Base-by-base conservation (phyloP, 2,888 invertebrate genomes). In the Lithophane leautieri region DNA sequence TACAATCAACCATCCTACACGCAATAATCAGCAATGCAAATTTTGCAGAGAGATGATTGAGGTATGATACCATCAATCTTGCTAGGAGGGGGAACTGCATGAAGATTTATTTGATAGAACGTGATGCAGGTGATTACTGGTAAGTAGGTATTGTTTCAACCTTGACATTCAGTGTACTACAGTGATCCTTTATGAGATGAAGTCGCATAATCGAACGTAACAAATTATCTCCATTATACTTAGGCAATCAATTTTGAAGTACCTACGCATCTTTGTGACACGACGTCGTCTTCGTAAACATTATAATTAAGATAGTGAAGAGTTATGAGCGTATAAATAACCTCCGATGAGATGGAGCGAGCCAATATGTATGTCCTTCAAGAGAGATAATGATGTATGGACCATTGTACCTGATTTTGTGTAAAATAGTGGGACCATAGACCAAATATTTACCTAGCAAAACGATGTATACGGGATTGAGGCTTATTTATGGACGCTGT, bases 221-320 rank as follows among this genome's bases (percentile, higher is more conserved):
- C 60, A 40, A 34, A 54, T 54, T 34, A 54, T 73, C 58, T 42
- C 12, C 50, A 22, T 62, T 78, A 34, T 68, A 63, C 66, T 70
- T 66, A 75, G 44, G 56, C 70, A 66, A 83, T 82, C 73, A 85
- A 78, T 83, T 85, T 75, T 47, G 54, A 56, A 73, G n/a, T 74
- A 67, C 66, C 25, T 58, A 73, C 50, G n/a, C 69, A 61, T 78
- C 52, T 52, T 75, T 68, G 62, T 78, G 56, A 63, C 71, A 76
- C 42, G 61, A 62, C 52, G 61, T 72, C 50, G 60, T 58, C 73
- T 79, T 56, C 47, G 77, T 78, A 68, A 83, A 86, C 73, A 79
- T 77, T 78, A 76, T 80, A 74, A 78, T 88, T 86, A 87, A 79
- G 86, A 86, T 84, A 87, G 67, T 72, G 88, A 81, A 68, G 86